Percentiles rank a stretch among this genome's conserved stretches.
Evolutionary conservation across 2,797 vertebrate species (phyloP).

Genomic region (Siniperca scherzeri): DNA sequence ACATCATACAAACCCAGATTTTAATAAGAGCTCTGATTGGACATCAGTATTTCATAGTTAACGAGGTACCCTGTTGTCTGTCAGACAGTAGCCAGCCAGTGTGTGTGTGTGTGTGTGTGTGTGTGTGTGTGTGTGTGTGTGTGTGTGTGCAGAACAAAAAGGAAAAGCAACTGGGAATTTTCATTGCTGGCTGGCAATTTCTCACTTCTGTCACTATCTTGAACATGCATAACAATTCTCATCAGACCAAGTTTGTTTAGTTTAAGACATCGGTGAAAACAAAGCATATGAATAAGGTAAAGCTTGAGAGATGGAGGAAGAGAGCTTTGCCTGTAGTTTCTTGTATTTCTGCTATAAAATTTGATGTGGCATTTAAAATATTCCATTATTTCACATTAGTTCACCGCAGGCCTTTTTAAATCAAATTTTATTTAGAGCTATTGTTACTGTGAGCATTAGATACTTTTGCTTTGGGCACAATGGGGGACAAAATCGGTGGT

Average conservation of each 20-base stretch:
- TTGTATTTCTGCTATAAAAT: conserved; percentile 34
- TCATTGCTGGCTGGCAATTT: conserved; percentile 17
- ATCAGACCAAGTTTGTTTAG: conserved; percentile 29
- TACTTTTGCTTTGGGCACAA: conserved; percentile 49
- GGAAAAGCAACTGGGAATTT: conserved; percentile 37
- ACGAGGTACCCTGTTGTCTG: conserved; percentile 62
- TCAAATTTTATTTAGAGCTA: conserved; percentile 38
- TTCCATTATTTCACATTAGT: conserved; percentile 12
- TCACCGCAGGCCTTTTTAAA: conserved; percentile 14
- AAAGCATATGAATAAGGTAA: conserved; percentile 6
- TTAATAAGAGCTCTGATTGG: conserved; percentile 76
- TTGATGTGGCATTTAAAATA: conserved; percentile 42
- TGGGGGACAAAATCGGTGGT: conserved; percentile 30
- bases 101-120: conserved; percentile 1
- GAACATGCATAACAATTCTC: conserved; percentile 36
- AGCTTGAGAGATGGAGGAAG: conserved; percentile 9
- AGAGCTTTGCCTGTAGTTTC: conserved; percentile 10
- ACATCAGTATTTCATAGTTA: conserved; percentile 58
- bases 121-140: conserved; percentile 11
- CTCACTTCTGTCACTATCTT: conserved; percentile 35
- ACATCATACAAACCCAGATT: conserved; percentile 58
- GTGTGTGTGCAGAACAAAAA: not conserved
- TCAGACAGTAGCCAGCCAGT: conserved; percentile 49
- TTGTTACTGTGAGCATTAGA: conserved; percentile 21
- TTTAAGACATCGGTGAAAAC: not conserved